phyloP scores from a whole-genome alignment of 2,797 vertebrate species.

The Micropoecilia bifurca region DNA sequence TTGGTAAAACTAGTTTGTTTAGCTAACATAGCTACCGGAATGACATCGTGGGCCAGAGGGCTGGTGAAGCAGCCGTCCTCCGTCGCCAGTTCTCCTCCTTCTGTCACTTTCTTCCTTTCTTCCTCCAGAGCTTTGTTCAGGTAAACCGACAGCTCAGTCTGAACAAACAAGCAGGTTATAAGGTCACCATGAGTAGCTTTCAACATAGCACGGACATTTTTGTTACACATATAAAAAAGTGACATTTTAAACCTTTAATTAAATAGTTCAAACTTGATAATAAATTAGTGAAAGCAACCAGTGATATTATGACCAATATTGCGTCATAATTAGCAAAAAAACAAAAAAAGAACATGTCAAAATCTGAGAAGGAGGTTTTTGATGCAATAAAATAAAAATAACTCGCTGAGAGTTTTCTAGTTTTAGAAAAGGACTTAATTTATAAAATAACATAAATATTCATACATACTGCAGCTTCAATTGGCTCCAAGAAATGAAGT shows the following conservation, averaged over 20 bases:
- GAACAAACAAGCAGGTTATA: neutral
- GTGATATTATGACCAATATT: no score
- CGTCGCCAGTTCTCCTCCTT: slow-evolving; percentile 72
- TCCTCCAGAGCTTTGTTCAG: slow-evolving; percentile 74
- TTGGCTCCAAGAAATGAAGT: neutral
- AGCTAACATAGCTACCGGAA: slow-evolving; percentile 83
- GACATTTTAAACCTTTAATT: neutral
- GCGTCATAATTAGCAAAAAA: no score
- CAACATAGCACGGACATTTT: neutral
- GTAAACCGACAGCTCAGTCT: slow-evolving; percentile 76
- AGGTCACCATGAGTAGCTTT: neutral
- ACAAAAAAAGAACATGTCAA: no score
- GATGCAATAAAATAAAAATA: no score
- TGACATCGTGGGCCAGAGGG: slow-evolving; percentile 84
- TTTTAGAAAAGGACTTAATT: neutral
- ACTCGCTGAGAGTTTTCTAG: neutral
- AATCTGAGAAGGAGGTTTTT: no score
- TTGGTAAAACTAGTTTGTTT: neutral
- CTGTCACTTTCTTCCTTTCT: slow-evolving; percentile 76
- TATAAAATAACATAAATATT: neutral
- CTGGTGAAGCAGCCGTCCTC: slow-evolving; percentile 82
- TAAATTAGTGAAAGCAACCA: neutral
- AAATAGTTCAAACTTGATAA: neutral
- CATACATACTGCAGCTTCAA: no score
- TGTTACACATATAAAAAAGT: neutral